phyloP scores from a whole-genome alignment of 2,113 vertebrate species.

The Cheilinus undulatus region DNA sequence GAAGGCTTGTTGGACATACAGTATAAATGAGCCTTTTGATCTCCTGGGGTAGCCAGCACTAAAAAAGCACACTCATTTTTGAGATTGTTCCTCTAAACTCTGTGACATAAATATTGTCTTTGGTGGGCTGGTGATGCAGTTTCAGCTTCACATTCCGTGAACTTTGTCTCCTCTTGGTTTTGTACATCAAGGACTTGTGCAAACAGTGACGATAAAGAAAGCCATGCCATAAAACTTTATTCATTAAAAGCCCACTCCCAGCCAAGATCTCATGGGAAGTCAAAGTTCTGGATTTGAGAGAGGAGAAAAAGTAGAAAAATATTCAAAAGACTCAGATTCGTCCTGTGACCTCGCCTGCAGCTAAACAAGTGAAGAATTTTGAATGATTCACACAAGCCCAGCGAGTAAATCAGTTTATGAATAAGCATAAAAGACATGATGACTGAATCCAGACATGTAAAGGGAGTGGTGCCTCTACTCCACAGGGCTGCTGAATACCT shows the following conservation, averaged over 20 bases:
- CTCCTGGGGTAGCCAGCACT: neutral
- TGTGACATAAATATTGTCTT: neutral
- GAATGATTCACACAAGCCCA: slow-evolving; percentile 6
- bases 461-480: slow-evolving; percentile 4
- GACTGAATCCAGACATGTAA: neutral
- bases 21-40: neutral
- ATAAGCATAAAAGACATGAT: neutral
- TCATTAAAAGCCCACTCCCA: neutral
- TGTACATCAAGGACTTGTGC: neutral
- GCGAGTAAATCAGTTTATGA: slow-evolving; percentile 18
- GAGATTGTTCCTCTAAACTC: neutral
- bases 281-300: slow-evolving; percentile 7
- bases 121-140: neutral
- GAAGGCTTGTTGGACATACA: too few species aligned
- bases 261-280: neutral
- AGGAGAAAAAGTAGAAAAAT: slow-evolving; percentile 14
- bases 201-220: slow-evolving; percentile 3
- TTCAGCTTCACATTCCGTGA: neutral
- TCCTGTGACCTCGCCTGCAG: slow-evolving; percentile 5
- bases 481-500: neutral
- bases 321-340: neutral
- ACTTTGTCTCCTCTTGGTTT: neutral
- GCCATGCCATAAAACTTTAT: neutral
- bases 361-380: slow-evolving; percentile 13
- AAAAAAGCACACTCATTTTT: neutral